Conservation (phyloP, 2,888 invertebrate genomes). For the Kuschelorhynchus macadamiae region DNA sequence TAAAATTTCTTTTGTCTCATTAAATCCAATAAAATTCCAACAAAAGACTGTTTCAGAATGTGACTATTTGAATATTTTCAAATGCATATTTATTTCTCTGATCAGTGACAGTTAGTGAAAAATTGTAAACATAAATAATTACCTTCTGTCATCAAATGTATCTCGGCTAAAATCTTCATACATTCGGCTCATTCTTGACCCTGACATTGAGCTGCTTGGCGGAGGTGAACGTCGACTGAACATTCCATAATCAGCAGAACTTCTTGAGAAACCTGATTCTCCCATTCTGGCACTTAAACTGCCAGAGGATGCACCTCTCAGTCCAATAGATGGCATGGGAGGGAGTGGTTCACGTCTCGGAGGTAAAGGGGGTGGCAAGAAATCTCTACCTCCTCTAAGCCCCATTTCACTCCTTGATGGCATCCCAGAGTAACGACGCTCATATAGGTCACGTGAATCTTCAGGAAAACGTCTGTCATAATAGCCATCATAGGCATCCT, state of each 20-base stretch:
- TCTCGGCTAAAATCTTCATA: slow-evolving; percentile 92
- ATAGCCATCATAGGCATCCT: slow-evolving; percentile 84
- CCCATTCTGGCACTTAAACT: slow-evolving; percentile 78
- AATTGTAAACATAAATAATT: slow-evolving; percentile 61
- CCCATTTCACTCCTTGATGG: slow-evolving; percentile 70
- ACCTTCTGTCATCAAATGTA: slow-evolving; percentile 90
- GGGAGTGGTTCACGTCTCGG: slow-evolving; percentile 83
- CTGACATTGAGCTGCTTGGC: slow-evolving; percentile 68
- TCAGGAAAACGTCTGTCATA: slow-evolving; percentile 84
- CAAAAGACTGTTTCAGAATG: too few species aligned
- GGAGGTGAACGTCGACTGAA: slow-evolving; percentile 88
- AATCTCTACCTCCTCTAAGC: slow-evolving; percentile 74
- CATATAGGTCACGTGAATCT: slow-evolving; percentile 84
- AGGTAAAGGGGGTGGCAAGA: slow-evolving; percentile 80
- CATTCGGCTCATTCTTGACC: slow-evolving; percentile 74
- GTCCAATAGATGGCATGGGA: slow-evolving; percentile 74
- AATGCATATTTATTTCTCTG: too few species aligned
- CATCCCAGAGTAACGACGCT: slow-evolving; percentile 80
- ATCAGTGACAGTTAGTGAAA: too few species aligned
- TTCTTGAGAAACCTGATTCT: slow-evolving; percentile 73
- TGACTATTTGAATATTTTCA: too few species aligned
- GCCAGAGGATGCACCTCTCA: slow-evolving; percentile 74
- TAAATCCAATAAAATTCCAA: too few species aligned
- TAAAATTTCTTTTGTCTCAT: too few species aligned
- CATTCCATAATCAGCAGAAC: slow-evolving; percentile 78